A percentile compares a stretch with the other conserved stretches of the same genome.
Evolutionary conservation across 2,113 vertebrate genomes (phyloP).

Genomic region (Chunga burmeisteri): DNA sequence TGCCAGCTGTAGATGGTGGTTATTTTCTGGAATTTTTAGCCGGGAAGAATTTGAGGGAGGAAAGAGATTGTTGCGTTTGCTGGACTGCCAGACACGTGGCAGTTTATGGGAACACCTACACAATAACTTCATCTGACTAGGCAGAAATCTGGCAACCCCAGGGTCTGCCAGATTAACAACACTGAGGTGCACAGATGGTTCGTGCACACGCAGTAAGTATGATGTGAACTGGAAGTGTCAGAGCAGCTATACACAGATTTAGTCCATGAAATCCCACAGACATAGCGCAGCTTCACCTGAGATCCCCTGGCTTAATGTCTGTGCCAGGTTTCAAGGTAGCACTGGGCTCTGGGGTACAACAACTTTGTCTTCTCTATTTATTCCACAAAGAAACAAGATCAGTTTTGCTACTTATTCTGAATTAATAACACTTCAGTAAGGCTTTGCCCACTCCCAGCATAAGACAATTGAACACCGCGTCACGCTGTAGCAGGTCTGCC

Average conservation of each 20-base stretch:
- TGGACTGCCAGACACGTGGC: neutral
- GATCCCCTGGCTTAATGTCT: neutral
- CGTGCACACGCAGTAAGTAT: neutral
- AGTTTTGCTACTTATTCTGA: neutral
- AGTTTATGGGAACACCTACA: neutral
- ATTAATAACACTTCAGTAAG: neutral
- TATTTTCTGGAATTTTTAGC: neutral
- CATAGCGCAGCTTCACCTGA: neutral
- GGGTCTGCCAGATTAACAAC: neutral
- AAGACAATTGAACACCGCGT: neutral
- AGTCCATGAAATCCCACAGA: neutral
- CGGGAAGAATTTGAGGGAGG: neutral
- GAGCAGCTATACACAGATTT: neutral
- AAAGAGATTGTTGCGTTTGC: neutral
- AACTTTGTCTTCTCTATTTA: neutral
- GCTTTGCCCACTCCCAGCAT: neutral
- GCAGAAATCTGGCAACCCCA: neutral
- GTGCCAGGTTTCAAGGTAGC: neutral
- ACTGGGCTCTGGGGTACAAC: neutral
- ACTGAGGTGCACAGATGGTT: neutral
- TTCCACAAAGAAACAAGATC: neutral
- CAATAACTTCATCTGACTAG: neutral
- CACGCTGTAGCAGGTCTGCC: neutral
- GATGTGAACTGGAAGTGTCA: constrained; percentile 3
- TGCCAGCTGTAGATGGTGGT: neutral